Evolutionary conservation across 2,797 vertebrate genomes (phyloP).

Genomic region (Rhinella marina): DNA sequence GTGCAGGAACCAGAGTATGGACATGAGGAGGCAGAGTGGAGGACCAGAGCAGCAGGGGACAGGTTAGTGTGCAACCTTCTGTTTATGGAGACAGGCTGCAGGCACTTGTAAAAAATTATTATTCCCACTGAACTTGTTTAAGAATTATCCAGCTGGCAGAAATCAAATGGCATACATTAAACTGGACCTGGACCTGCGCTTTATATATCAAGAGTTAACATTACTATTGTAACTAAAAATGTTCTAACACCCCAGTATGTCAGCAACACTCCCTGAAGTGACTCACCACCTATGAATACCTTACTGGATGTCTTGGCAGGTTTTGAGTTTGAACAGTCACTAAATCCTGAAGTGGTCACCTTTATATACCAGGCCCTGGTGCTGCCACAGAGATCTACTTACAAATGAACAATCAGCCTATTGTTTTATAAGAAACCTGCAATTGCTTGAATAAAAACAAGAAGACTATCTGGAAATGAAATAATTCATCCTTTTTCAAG

Average conservation of each 20-base stretch:
- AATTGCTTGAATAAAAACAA: background rate
- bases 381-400: slow-evolving; percentile 28
- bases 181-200: background rate
- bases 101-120: too few species aligned
- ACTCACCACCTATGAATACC: slow-evolving; percentile 46
- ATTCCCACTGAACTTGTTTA: background rate
- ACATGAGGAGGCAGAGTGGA: too few species aligned
- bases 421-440: slow-evolving; percentile 39
- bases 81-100: too few species aligned
- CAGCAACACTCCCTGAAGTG: slow-evolving; percentile 51
- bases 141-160: background rate
- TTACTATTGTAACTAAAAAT: slow-evolving; percentile 22
- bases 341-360: slow-evolving; percentile 43
- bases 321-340: slow-evolving; percentile 40
- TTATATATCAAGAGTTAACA: slow-evolving; percentile 14
- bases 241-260: slow-evolving; percentile 10
- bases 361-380: slow-evolving; percentile 26
- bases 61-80: too few species aligned
- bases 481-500: slow-evolving; percentile 2
- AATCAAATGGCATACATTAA: background rate
- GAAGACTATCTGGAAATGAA: slow-evolving; percentile 17
- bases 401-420: slow-evolving; percentile 50
- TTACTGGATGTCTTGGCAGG: slow-evolving; percentile 49
- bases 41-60: too few species aligned
- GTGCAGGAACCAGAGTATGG: too few species aligned